Evolutionary conservation across 2,797 vertebrate genomes (phyloP), one percentile per base, ranked within the genome.

Genomic region (Scomberomorus guttatus): DNA sequence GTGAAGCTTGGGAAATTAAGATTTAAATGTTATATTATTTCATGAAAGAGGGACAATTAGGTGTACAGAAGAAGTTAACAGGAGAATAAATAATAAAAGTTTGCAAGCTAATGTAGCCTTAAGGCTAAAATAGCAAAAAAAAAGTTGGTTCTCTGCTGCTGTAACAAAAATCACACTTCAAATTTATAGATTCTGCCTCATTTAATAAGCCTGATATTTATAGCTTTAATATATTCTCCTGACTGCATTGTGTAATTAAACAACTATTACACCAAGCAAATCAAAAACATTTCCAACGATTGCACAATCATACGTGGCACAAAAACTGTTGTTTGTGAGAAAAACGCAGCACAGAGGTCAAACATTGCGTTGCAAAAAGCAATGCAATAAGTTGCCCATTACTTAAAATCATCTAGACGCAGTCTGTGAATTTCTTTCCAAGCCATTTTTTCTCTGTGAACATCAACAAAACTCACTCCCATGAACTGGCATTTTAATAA

Each of bases 401-500:
- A 11, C 32, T n/a, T 13, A 27, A 25, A 2, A 62, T 67, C 22
- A 25, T 8, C 13, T 56, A 17, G 7, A 13, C 56, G 27, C n/a
- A 20, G 17, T 5, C 24, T 64, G 51, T 32, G 44, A 46, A 34
- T 37, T 24, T 15, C 18, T 64, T 29, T 37, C 44, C 25, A 18
- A 57, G 42, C n/a, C 25, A 13, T 37, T 9, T 70, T 66, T 74
- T 42, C 12, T 69, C 29, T 82, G 8, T 73, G 60, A 22, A 34
- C 32, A 55, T 63, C 59, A 79, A 79, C 56, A 72, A 52, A 82
- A 58, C 59, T 79, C 67, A 10, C 67, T 67, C 39, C 12, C 67
- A 48, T 25, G 17, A 48, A 69, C 62, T 66, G 58, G 37, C 37
- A 73, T 72, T 77, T 74, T 85, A 83, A 80, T 80, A 37, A 82